A percentile compares a stretch with the other conserved stretches of the same genome.
Conservation (phyloP, 2,797 vertebrate genomes). For the Nyctibius grandis region DNA sequence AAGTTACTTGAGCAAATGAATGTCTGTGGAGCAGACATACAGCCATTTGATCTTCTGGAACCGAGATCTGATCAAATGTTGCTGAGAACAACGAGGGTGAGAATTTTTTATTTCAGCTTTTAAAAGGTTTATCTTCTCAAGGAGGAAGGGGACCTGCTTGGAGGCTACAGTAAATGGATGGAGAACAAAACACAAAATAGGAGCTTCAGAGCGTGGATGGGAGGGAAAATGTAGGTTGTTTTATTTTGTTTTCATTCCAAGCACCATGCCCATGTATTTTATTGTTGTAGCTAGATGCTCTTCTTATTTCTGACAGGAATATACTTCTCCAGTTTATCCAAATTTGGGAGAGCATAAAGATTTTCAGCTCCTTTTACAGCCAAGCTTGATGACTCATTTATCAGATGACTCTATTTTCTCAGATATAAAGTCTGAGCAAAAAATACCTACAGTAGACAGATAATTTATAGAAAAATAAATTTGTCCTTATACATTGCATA, state of each 20-base stretch:
- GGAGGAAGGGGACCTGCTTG: neutral
- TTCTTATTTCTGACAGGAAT: neutral
- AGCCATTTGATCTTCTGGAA: neutral
- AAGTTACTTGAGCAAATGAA: neutral
- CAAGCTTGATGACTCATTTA: conserved; percentile 19
- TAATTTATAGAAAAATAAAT: neutral
- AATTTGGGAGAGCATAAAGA: neutral
- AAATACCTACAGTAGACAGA: neutral
- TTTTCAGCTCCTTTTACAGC: neutral
- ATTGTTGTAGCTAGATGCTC: neutral
- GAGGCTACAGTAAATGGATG: neutral
- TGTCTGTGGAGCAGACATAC: neutral
- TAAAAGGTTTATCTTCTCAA: neutral
- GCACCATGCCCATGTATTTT: neutral
- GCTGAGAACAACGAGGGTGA: neutral
- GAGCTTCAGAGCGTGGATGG: neutral
- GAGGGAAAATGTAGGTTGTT: neutral
- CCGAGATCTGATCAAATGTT: neutral
- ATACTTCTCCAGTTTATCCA: neutral
- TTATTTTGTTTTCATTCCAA: neutral
- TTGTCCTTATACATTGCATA: neutral
- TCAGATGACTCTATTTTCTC: conserved; percentile 23
- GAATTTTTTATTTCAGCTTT: neutral
- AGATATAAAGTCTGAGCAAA: neutral
- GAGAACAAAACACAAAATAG: neutral